A percentile compares a stretch with the other conserved stretches of the same genome.
Conservation (phyloP, 2,888 invertebrate species). For the Drosophila tripunctata region DNA sequence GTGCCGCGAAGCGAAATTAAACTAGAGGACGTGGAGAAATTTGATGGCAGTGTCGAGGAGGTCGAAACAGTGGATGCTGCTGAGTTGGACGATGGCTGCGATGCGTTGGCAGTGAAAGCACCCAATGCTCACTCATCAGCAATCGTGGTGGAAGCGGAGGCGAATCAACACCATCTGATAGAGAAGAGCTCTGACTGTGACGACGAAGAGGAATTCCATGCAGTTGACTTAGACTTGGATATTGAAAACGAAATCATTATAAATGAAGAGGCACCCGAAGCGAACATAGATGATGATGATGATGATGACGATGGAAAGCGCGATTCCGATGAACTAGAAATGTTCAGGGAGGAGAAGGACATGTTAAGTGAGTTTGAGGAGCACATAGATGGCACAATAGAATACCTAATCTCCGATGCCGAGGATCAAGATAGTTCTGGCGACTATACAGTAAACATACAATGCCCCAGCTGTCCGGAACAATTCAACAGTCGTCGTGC, state of each 20-base stretch:
- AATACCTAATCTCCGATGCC: conserved; percentile 62
- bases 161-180: conserved; percentile 28
- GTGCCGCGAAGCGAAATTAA: conserved; percentile 36
- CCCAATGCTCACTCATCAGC: conserved; percentile 16
- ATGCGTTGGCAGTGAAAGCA: background rate
- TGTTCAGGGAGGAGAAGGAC: conserved; percentile 50
- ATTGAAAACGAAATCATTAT: conserved; percentile 70
- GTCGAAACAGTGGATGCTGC: conserved; percentile 29
- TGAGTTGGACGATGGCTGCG: conserved; percentile 29
- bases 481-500: conserved; percentile 60
- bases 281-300: conserved; percentile 44
- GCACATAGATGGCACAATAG: conserved; percentile 64
- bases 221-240: conserved; percentile 61
- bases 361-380: conserved; percentile 64
- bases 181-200: conserved; percentile 41
- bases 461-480: conserved; percentile 67
- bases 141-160: conserved; percentile 14
- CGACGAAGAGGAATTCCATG: conserved; percentile 52
- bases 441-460: conserved; percentile 61
- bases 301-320: conserved; percentile 29
- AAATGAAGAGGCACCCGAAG: conserved; percentile 51
- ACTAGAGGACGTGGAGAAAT: conserved; percentile 29
- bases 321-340: conserved; percentile 27
- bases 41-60: conserved; percentile 38
- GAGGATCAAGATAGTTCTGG: conserved; percentile 65